These are phyloP conservation scores for Aphelenchoides bicaudatus DNA, from an alignment of 2,888 invertebrate species.

Conservation along the genomic window DNA sequence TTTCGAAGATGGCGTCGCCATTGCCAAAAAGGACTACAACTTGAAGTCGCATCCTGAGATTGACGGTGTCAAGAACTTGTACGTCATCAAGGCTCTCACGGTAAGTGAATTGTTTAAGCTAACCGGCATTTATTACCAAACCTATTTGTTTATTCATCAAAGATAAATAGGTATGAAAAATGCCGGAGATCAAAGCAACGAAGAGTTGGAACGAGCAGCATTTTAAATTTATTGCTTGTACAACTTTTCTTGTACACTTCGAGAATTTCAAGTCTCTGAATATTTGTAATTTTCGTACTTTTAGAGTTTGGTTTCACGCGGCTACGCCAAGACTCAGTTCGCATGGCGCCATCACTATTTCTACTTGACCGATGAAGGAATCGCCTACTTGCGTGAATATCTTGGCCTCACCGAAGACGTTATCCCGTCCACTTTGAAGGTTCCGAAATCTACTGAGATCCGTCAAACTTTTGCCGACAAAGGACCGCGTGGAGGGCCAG, in stretches of 20 bases:
- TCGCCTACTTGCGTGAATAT: slow-evolving; percentile 88
- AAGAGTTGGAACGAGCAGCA: background rate
- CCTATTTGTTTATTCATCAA: slow-evolving; percentile 9
- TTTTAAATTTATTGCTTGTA: background rate
- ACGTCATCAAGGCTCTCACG: slow-evolving; percentile 96
- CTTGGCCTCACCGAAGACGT: slow-evolving; percentile 96
- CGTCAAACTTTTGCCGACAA: slow-evolving; percentile 59
- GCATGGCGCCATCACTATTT: slow-evolving; percentile 99
- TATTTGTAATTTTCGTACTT: slow-evolving; percentile 12
- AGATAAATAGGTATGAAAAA: slow-evolving; percentile 27
- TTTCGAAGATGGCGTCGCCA: slow-evolving; percentile 86
- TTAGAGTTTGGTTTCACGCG: slow-evolving; percentile 78
- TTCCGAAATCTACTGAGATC: slow-evolving; percentile 60
- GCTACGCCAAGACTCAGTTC: slow-evolving; percentile 97
- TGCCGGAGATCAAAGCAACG: slow-evolving; percentile 20
- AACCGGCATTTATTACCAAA: slow-evolving; percentile 24
- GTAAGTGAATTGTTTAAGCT: slow-evolving; percentile 61
- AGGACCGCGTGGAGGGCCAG: slow-evolving; percentile 46
- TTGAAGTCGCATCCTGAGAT: slow-evolving; percentile 95
- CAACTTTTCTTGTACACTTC: slow-evolving; percentile 4
- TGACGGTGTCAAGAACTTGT: slow-evolving; percentile 88
- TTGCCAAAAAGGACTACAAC: slow-evolving; percentile 96
- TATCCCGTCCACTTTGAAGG: slow-evolving; percentile 92
- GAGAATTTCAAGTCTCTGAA: background rate
- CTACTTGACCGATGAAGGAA: slow-evolving; percentile 97